phyloP scores from a whole-genome alignment of 1,140 invertebrate genomes.

The Neotoxoptera formosana region DNA sequence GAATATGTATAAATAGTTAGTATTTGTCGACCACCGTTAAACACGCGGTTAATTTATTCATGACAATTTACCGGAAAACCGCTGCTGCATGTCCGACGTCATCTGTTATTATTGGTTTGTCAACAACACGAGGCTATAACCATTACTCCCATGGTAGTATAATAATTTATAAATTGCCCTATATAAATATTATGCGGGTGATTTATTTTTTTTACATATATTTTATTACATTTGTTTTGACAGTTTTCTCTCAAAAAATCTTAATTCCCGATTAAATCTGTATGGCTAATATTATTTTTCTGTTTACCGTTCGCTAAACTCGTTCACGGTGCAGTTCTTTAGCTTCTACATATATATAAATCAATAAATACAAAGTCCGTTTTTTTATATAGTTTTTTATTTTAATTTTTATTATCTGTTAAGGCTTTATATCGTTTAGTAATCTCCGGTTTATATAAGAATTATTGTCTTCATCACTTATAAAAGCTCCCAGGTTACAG shows the following conservation, averaged over 20 bases:
- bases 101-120: neutral
- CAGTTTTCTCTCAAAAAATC: neutral
- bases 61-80: neutral
- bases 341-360: neutral
- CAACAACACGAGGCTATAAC: neutral
- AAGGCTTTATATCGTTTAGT: neutral
- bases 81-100: neutral
- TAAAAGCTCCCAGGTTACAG: neutral
- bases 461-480: neutral
- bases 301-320: neutral
- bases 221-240: neutral
- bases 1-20: neutral
- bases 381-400: too few relatives aligned
- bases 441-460: neutral
- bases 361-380: too few relatives aligned
- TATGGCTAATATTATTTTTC: neutral
- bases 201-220: neutral
- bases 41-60: neutral
- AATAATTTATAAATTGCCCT: neutral
- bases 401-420: neutral
- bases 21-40: neutral
- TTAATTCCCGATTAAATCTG: neutral
- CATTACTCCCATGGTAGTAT: neutral
- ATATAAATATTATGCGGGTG: neutral
- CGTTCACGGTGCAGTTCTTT: neutral